Conservation (phyloP, 2,113 vertebrate species). For the Pyrgilauda ruficollis region DNA sequence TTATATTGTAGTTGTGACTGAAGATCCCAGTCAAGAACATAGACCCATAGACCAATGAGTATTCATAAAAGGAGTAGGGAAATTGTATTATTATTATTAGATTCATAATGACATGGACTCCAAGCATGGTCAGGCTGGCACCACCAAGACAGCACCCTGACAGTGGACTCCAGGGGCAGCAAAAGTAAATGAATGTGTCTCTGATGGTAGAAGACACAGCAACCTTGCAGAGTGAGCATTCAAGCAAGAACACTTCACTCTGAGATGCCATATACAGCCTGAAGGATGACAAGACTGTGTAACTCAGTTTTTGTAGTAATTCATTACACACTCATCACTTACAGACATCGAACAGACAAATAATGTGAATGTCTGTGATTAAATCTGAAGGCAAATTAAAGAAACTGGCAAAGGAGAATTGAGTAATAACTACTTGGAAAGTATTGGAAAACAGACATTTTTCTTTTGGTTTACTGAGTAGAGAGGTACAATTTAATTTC, state of each 20-base stretch:
- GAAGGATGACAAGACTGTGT: not conserved
- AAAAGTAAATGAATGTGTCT: not conserved
- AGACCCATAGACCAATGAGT: not conserved
- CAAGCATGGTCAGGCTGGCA: not conserved
- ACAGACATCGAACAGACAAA: not conserved
- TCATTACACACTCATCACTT: not conserved
- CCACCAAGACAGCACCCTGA: not conserved
- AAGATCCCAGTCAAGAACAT: not conserved
- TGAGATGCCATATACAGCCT: not conserved
- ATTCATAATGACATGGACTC: not conserved
- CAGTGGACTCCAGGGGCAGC: not conserved
- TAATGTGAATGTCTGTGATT: not conserved
- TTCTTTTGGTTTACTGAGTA: not conserved
- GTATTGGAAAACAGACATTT: not conserved
- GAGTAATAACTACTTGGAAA: not conserved
- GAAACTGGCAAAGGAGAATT: not conserved
- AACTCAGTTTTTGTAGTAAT: not conserved
- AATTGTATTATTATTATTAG: conserved; percentile 4
- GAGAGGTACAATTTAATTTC: not conserved
- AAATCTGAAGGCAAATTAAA: not conserved
- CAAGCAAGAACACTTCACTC: not conserved
- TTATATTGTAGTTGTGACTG: not conserved
- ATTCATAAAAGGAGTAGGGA: not conserved
- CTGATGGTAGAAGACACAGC: not conserved
- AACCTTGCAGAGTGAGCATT: not conserved